Conservation (phyloP, 2,797 vertebrate species). For the Hypotaenidia okinawae region DNA sequence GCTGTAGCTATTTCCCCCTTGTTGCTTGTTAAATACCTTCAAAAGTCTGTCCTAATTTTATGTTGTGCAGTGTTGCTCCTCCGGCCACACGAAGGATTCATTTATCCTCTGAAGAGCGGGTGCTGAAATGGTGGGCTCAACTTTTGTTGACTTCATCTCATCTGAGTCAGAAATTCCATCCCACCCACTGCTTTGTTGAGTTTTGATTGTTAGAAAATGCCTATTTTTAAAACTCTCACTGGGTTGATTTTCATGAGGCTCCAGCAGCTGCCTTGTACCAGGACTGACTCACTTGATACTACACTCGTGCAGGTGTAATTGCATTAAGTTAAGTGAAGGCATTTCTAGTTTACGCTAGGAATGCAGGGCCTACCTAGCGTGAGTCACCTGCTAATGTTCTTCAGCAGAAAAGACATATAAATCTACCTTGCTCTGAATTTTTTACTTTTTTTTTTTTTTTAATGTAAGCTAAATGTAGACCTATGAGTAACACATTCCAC, state of each 20-base stretch:
- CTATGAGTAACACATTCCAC: not conserved
- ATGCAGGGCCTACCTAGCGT: not conserved
- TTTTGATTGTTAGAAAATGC: not conserved
- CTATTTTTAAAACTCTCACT: not conserved
- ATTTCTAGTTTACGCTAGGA: not conserved
- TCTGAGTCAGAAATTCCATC: not conserved
- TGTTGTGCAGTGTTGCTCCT: not conserved
- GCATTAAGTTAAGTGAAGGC: not conserved
- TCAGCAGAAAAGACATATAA: not conserved
- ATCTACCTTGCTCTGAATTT: not conserved
- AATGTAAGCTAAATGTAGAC: not conserved
- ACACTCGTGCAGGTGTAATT: not conserved
- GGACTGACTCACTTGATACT: not conserved
- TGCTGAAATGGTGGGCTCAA: not conserved
- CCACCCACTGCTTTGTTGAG: not conserved
- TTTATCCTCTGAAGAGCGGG: not conserved
- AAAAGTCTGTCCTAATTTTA: not conserved
- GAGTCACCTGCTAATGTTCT: not conserved
- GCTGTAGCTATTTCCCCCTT: not conserved
- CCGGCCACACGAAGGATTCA: not conserved
- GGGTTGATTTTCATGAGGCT: not conserved
- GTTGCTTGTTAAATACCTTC: not conserved
- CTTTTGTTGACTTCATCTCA: not conserved
- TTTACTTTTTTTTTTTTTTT: not conserved
- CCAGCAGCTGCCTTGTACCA: not conserved